Evolutionary conservation across 1,140 invertebrate species (phyloP), one percentile per base, ranked within the genome.

Genomic region (Nixonia krombeini): DNA sequence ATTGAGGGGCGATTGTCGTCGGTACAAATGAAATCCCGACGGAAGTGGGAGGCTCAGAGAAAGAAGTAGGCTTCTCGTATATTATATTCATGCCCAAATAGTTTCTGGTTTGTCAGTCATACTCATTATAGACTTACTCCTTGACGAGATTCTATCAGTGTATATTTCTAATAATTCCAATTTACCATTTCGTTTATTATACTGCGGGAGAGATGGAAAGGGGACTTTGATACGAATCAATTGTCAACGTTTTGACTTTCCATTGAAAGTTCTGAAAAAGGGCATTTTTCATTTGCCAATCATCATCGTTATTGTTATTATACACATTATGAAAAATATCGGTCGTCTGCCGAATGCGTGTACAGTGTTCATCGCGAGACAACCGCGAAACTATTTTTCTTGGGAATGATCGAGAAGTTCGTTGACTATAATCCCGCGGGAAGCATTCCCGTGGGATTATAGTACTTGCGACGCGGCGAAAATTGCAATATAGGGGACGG

Each of bases 271-370:
- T n/a, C n/a, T n/a, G n/a, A n/a, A n/a, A n/a, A n/a, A n/a, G n/a
- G n/a, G n/a, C n/a, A n/a, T n/a, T n/a, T n/a, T n/a, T n/a, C n/a
- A n/a, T n/a, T n/a, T n/a, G n/a, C n/a, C n/a, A n/a, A n/a, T n/a
- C 57, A 68, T 68, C 58, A 53, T 63, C 59, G 58, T 63, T 53
- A 63, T 69, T 69, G 63, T 69, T 69, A 69, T 63, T 69, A 49
- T 41, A 59, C 49, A 42, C 29, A 52, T 44, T 46, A 58, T 62
- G 29, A 38, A 37, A 31, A 41, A 37, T 15, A 26, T 21, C 33
- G 12, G 26, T 17, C 31, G 10, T 25, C 8, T 12, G 21, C 25
- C 26, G 42, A 18, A 5, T 18, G 18, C 8, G 16, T 18, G 17
- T 5, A 12, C 16, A 3, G 2, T 31, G 29, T 31, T 31, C 4